A percentile compares a stretch with the other conserved stretches of the same genome.
Evolutionary conservation across 1,140 invertebrate genomes (phyloP).

Genomic region (Whitmania pigra): DNA sequence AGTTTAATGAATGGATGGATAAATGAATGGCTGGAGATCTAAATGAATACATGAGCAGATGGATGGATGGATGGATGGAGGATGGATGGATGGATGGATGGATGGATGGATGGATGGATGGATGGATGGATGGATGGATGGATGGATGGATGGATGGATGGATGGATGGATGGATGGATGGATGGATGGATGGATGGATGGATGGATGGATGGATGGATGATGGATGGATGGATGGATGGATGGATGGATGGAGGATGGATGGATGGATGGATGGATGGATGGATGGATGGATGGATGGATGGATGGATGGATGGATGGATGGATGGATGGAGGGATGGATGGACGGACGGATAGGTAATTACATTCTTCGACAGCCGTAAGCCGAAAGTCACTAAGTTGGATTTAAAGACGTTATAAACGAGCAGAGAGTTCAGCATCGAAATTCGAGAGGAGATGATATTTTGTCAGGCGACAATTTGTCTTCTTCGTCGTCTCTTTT

Average conservation of each 20-base stretch:
- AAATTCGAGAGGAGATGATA: not conserved
- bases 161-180: constrained; percentile 14
- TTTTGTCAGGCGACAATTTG: not conserved
- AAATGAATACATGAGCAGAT: too few species aligned
- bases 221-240: not conserved
- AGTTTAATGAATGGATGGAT: not conserved
- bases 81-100: too few species aligned
- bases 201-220: constrained; percentile 3
- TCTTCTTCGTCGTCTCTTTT: too few species aligned
- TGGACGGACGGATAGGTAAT: not conserved
- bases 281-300: constrained; percentile 16
- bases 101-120: too few species aligned
- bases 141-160: constrained; percentile 14
- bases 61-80: constrained; percentile 13
- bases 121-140: not conserved
- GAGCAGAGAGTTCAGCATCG: not conserved
- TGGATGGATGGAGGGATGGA: constrained; percentile 10
- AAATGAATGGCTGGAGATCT: not conserved
- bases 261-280: constrained; percentile 13
- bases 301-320: not conserved
- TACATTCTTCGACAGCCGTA: not conserved
- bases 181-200: constrained; percentile 10
- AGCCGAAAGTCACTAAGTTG: too few species aligned
- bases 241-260: not conserved
- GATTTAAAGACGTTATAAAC: not conserved